Base-by-base conservation (phyloP, 1,140 invertebrate species). In the Orius insidiosus region DNA sequence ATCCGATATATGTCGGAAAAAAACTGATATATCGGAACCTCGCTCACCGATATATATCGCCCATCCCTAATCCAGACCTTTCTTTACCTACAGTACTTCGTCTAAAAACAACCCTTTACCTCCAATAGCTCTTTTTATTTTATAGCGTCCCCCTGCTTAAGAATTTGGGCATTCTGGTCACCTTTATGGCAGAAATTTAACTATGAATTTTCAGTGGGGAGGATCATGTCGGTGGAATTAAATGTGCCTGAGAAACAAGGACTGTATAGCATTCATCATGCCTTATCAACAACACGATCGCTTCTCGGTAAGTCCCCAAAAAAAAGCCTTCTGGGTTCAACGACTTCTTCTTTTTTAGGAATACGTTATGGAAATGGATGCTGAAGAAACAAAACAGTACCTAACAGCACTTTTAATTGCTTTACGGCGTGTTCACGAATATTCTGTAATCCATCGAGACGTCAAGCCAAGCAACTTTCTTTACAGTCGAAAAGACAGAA, bases 401-500 rank as follows among this genome's bases (percentile, higher is more conserved):
- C 85, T 93, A 73, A 74, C 67, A 55, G 85, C 87, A 56, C 62
- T 94, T 36, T 60, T 93, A 49, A 67, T 75, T 40, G 85, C 89
- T 4, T 63, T 94, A 37, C 62, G 67, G 37, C 71, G 81, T 56
- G 82, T 93, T 37, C 89, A 94, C 64, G 71, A 75, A 46, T 83
- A 82, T 60, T 75, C 79, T 51, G 76, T 93, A 43, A 89, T 94
- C 52, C 89, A 94, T 61, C 68, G 89, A 53, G 88, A 94, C 60
- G 74, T 94, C n/a, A 93, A 93, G 65, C 87, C 89, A 4, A 83
- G 76, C 60, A 94, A 94, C 66, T 93, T 93, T 61, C 67, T 93
- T 1, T 93, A 87, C 58, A 78, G 90, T 61, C 66, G 84, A 24
- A 64, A 67, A n/a, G 74, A 72, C 41, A 74, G 71, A 62, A 72